Base-by-base conservation (phyloP, 1,140 invertebrate genomes). In the Cotesia typhae region DNA sequence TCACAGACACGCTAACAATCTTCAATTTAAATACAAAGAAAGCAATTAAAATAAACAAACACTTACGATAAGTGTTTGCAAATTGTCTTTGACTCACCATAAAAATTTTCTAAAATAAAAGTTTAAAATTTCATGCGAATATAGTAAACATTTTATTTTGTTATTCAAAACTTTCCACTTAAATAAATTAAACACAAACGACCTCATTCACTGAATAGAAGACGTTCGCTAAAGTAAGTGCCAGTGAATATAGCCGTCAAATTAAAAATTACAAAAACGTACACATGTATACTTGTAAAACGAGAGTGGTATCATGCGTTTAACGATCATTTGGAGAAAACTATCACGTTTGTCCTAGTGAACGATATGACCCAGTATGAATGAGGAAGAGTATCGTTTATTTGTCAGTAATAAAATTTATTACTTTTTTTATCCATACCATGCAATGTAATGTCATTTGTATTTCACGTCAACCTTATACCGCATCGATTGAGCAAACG, bases 261-360 rank as follows among this genome's bases (percentile, higher is more conserved):
- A 10, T 7, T 47, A 10, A 47, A 47, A 38, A 28, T 12, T 36
- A 17, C 37, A 12, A 2, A 63, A 37, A 63, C 28, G 12, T 37
- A 63, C 10, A 36, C 36, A 12, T 12, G 37, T 12, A 63, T 37
- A 20, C 57, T 35, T 28, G 9, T 59, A 20, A 9, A 59, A 35
- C 57, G 57, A 55, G 53, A 59, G 14, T 59, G 57, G 41, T 35
- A 17, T 59, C 57, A 59, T 28, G n/a, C 57, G 57, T 66, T 66
- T 66, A 41, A 66, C 64, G 64, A 66, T 20, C 64, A 38, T 66
- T 66, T 66, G 41, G 64, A 52, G 64, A 66, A 66, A 66, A 66
- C 51, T 41, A 38, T 66, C 64, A 66, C 38, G 64, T 66, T 66
- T 66, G 64, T 66, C 64, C 64, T 66, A 66, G 64, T 66, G 57